Conservation (phyloP, 2,797 vertebrate genomes). For the Sebastes paucispinis region DNA sequence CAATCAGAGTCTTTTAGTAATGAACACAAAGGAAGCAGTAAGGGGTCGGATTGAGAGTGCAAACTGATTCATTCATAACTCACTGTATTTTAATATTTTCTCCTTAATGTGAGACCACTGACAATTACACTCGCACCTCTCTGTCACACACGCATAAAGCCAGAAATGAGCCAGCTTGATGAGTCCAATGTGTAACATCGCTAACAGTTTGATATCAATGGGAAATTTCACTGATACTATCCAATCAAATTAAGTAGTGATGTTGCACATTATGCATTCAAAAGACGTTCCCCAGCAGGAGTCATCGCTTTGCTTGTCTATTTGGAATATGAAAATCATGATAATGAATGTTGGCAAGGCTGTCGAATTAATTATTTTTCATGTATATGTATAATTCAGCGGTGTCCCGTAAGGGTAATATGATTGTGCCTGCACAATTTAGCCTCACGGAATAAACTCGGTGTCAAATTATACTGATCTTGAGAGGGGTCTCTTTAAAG, state of each 20-base stretch:
- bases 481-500: background rate
- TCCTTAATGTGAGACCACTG: background rate
- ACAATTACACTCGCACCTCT: background rate
- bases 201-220: slow-evolving; percentile 4
- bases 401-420: slow-evolving; percentile 19
- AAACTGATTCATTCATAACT: slow-evolving; percentile 11
- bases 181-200: background rate
- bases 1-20: background rate
- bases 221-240: slow-evolving; percentile 5
- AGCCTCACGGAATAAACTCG: background rate
- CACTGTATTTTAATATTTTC: slow-evolving; percentile 15
- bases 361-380: slow-evolving; percentile 29
- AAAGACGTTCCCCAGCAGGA: slow-evolving; percentile 22
- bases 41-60: background rate
- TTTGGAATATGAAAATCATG: slow-evolving; percentile 32
- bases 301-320: slow-evolving; percentile 25
- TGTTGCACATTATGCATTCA: slow-evolving; percentile 32
- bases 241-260: slow-evolving; percentile 10
- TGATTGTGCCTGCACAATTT: slow-evolving; percentile 29
- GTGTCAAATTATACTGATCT: slow-evolving; percentile 16
- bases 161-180: background rate
- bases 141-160: background rate
- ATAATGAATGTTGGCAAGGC: slow-evolving; percentile 44
- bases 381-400: slow-evolving; percentile 16
- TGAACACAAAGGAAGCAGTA: background rate